Conservation (phyloP, 2,888 invertebrate genomes). For the Thumatha senex region DNA sequence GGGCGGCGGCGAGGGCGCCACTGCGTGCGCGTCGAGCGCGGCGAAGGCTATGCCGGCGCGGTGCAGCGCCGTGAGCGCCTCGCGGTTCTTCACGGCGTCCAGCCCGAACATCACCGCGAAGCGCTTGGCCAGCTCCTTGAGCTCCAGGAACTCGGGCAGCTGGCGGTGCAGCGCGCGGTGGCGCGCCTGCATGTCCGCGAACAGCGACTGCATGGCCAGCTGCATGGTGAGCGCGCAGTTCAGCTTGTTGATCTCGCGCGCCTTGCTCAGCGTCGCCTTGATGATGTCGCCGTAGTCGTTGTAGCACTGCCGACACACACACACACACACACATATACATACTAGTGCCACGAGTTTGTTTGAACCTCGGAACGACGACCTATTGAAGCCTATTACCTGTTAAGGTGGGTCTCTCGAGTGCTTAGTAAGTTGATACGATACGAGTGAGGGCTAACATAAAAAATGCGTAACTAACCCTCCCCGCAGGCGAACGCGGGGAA, state of each 20-base stretch:
- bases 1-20: conserved; percentile 93
- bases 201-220: conserved; percentile 94
- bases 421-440: too few species aligned
- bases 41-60: conserved; percentile 97
- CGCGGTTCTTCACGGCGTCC: conserved; percentile 97
- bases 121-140: conserved; percentile 93
- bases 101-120: conserved; percentile 98
- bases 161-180: conserved; percentile 83
- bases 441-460: too few species aligned
- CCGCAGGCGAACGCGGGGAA: too few species aligned
- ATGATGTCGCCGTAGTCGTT: conserved; percentile 99
- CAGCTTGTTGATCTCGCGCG: conserved; percentile 98
- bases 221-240: conserved; percentile 98
- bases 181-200: conserved; percentile 86
- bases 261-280: conserved; percentile 97
- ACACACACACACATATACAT: neutral
- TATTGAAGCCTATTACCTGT: too few species aligned
- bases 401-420: too few species aligned
- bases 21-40: conserved; percentile 51
- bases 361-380: too few species aligned
- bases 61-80: conserved; percentile 97
- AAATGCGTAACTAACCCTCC: too few species aligned
- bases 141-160: conserved; percentile 92
- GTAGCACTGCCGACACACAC: conserved; percentile 87
- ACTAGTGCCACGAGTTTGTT: too few species aligned